Base-by-base conservation (phyloP, 1,140 invertebrate species). In the Nylanderia fulva region DNA sequence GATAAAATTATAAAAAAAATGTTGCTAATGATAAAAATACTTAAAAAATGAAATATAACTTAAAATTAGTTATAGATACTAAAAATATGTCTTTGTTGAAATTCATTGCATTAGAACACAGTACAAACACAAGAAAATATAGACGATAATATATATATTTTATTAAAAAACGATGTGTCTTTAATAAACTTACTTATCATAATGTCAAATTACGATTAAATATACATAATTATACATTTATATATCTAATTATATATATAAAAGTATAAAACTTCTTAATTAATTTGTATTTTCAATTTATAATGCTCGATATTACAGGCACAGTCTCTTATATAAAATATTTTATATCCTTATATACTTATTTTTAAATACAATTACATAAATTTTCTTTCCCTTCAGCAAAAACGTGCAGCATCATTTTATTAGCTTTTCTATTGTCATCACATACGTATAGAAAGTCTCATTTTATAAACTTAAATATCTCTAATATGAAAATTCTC, bases 211-310 rank as follows among this genome's bases (percentile, higher is more conserved):
- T 21, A 77, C 54, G 85, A 48, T n/a, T n/a, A n/a, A n/a, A n/a
- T n/a, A n/a, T n/a, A n/a, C n/a, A n/a, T n/a, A 52, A 82, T 91
- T 90, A 71, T 88, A 90, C 85, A 91, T 82, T 29, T 84, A 77
- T 24, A 68, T 27, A 42, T 79, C 29, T 83, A 79, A 48, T 0
- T 48, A 48, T 48, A 71, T 71, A 56, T 90, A 92, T 83, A 92
- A 91, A 92, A 87, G 89, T 91, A 92, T 90, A 92, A 92, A 92
- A 92, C 33, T 86, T 64, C 76, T 91, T 85, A 82, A n/a, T 64
- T 72, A 84, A 86, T 88, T 72, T 90, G 36, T 90, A 82, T 90
- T 84, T 54, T 82, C 6, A 91, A 83, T 85, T 79, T 72, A 56
- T 87, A 91, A 91, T 91, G 86, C 75, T 91, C 84, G 66, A 83